phyloP scores from a whole-genome alignment of 2,113 vertebrate genomes.

The Hippotragus niger region DNA sequence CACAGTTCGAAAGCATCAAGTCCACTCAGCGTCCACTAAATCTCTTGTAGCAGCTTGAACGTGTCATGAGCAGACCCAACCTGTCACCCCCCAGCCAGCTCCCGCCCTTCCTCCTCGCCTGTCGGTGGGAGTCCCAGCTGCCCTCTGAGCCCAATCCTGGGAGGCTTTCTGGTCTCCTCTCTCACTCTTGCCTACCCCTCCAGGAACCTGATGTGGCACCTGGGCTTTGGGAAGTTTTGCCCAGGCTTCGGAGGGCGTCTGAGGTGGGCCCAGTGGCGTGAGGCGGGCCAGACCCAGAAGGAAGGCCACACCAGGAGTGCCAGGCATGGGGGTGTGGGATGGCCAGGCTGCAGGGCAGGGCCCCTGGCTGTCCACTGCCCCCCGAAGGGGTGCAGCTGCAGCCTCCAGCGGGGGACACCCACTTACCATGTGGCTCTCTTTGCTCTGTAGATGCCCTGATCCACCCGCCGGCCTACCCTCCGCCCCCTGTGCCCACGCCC shows the following conservation, averaged over 20 bases:
- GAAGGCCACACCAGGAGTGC: not conserved
- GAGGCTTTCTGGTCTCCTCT: not conserved
- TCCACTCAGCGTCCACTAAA: fast-evolving
- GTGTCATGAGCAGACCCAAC: not conserved
- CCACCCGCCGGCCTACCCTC: constrained; percentile 91
- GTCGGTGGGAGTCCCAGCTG: fast-evolving
- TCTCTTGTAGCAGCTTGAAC: not conserved
- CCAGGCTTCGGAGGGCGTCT: fast-evolving
- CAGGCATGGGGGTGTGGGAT: fast-evolving
- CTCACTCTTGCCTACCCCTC: not conserved
- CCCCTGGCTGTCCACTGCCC: fast-evolving
- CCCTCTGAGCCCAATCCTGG: not conserved
- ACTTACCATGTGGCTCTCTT: not conserved
- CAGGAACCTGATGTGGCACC: not conserved
- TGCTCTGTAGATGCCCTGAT: constrained; percentile 72
- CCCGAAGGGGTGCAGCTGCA: not conserved
- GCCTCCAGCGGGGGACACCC: fast-evolving
- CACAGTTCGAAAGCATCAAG: not conserved
- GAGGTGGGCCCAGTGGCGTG: not conserved
- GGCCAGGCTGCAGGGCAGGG: not conserved
- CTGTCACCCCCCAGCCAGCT: not conserved
- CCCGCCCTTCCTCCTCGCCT: fast-evolving
- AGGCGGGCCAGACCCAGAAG: not conserved
- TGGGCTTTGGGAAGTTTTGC: not conserved
- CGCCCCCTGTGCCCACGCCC: constrained; percentile 87